Base-by-base conservation (phyloP, 2,888 invertebrate species). In the Agrotis segetum region DNA sequence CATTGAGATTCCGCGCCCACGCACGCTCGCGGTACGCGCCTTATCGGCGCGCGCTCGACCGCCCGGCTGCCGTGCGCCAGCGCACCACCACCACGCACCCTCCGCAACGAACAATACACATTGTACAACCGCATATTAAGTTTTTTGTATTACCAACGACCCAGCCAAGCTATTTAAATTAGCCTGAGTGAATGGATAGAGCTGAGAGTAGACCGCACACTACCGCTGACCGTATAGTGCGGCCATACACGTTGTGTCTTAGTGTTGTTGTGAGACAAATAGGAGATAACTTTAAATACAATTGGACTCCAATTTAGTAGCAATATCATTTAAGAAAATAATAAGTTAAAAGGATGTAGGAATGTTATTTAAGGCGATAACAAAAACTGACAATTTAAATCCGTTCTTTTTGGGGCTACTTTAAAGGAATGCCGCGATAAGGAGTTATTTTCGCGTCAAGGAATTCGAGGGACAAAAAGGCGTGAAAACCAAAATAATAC, bases 401-500 rank as follows among this genome's bases (percentile, higher is more conserved):
- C 79, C 86, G 84, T 92, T 94, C 92, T 93, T 95, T 95, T 95
- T 93, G 90, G 92, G 92, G 89, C 92, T 92, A 93, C 94, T 93
- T 94, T 92, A 94, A 93, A 95, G 88, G 95, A 94, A 95, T 95
- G 94, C 95, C 94, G 94, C 94, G 95, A 95, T 95, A 95, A 95
- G 94, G 92, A 94, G 94, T 95, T 96, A 95, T 96, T 95, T 96
- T 95, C 91, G 95, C 94, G 92, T 95, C 94, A 93, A 92, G 91
- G 95, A 94, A 95, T 95, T 92, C 93, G 92, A 88, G 91, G 90
- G 93, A 91, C 93, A 96, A 96, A 96, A 96, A 96, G 94, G 96
- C 96, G 96, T 96, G 95, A 96, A 96, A 96, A 95, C 94, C 89
- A 94, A 96, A 96, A 96, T 95, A 95, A 95, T 92, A 95, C 94